Evolutionary conservation across 2,888 invertebrate genomes (phyloP).

Genomic region (Lasiommata megera): DNA sequence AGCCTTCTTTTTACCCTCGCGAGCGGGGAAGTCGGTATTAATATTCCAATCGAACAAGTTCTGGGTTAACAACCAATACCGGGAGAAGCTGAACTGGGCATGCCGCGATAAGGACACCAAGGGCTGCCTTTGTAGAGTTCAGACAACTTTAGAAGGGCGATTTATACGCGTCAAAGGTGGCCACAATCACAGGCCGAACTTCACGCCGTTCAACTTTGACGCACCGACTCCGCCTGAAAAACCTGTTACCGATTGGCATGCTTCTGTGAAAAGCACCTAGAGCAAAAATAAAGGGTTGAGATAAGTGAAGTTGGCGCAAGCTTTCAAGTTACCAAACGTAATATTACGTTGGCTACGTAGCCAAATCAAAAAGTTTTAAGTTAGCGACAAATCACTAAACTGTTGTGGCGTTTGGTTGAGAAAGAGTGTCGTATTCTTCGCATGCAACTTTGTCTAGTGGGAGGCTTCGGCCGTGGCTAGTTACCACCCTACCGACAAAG

Average conservation of each 20-base stretch:
- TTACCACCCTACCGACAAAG: too few relatives aligned
- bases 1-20: slow-evolving; percentile 71
- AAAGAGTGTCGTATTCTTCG: too few relatives aligned
- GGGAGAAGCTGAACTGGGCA: slow-evolving; percentile 73
- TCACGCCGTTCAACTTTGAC: slow-evolving; percentile 65
- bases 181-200: slow-evolving; percentile 69
- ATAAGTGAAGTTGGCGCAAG: background rate
- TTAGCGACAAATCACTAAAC: too few relatives aligned
- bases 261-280: slow-evolving; percentile 33
- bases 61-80: slow-evolving; percentile 75
- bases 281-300: background rate
- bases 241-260: slow-evolving; percentile 40
- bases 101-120: slow-evolving; percentile 70
- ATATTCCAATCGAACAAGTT: slow-evolving; percentile 72
- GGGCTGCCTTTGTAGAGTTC: slow-evolving; percentile 70
- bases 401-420: too few relatives aligned
- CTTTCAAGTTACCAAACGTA: too few relatives aligned
- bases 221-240: slow-evolving; percentile 44
- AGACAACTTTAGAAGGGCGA: slow-evolving; percentile 70
- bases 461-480: too few relatives aligned
- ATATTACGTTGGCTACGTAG: too few relatives aligned
- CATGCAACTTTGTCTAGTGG: too few relatives aligned
- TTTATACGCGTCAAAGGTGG: slow-evolving; percentile 65
- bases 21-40: slow-evolving; percentile 71
- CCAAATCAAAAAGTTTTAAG: too few relatives aligned